Base-by-base conservation (phyloP, 2,113 vertebrate genomes). In the Excalfactoria chinensis region DNA sequence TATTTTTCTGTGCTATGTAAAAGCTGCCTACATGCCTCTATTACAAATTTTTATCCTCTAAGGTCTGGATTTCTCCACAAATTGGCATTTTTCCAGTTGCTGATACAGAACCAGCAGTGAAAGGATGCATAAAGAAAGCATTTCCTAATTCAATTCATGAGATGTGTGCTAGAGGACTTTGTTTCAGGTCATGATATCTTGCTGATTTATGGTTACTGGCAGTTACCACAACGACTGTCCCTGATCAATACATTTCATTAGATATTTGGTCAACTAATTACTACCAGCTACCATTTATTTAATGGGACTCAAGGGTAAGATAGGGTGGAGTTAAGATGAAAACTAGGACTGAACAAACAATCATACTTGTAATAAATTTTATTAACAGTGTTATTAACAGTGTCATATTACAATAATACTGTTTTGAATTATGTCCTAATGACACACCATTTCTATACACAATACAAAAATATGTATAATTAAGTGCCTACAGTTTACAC, bases 81-180 rank as follows among this genome's bases (percentile, higher is more conserved):
- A n/a, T 43, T 59, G 70, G 34, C 58, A 35, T 83, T 71, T 95
- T 88, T 56, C 19, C 85, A 95, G 79, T 64, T 88, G 75, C 77
- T 95, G 95, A 85, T 40, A 77, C 81, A 66, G 35, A 53, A 16
- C 63, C 53, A 90, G 55, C 43, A 83, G 70, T 82, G 92, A 93
- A 87, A 72, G 83, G 81, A 88, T 89, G 58, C 77, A 86, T 6
- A 72, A 69, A 78, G 28, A 88, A 51, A 55, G 2, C 55, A 74
- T 74, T 92, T 41, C 40, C 55, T 11, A 10, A 1, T 43, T 78
- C 16, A 67, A 25, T 74, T 46, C 28, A 34, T 48, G 25, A 62
- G 70, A 55, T 58, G 20, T 13, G 22, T 76, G 30, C 58, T 63
- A 18, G 22, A 83, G 66, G 79, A 68, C 16, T 44, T 67, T 67